Conservation (phyloP, 23 tunicate genomes). For the Aplidium turbinatum region DNA sequence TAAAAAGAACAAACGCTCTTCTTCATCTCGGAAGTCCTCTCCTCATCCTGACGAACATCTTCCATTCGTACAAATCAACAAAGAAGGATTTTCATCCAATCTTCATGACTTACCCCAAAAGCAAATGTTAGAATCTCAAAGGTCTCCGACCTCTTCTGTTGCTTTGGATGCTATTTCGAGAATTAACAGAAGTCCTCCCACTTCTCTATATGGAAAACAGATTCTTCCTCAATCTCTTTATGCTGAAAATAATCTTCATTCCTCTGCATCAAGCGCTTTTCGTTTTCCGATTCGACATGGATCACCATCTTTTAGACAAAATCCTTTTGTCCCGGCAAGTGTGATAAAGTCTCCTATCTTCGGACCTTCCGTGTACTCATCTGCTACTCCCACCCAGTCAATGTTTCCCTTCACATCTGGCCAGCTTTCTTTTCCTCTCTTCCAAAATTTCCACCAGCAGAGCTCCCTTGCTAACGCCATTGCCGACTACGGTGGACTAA, state of each 20-base stretch:
- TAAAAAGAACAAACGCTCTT: constrained; percentile 5
- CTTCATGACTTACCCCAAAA: no score
- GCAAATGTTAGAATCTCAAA: no score
- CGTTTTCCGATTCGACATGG: constrained; percentile 4
- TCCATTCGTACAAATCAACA: not conserved
- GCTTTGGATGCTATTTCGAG: no score
- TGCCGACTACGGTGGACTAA: constrained; percentile 18
- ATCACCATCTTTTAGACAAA: not conserved
- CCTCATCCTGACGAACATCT: no score
- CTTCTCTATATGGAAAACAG: no score
- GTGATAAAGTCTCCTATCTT: no score
- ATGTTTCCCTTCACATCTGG: constrained; percentile 15
- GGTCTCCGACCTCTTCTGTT: no score
- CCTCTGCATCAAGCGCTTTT: not conserved
- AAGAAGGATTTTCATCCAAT: not conserved
- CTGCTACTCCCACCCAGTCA: not conserved
- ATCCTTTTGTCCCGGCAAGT: no score
- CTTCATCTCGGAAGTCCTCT: not conserved
- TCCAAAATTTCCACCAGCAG: constrained; percentile 36
- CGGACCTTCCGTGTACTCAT: constrained; percentile 1
- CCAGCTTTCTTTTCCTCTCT: constrained; percentile 33
- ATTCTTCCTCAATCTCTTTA: not conserved
- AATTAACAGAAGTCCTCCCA: no score
- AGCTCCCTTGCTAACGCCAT: constrained; percentile 27
- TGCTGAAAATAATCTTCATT: not conserved